Conservation (phyloP, 2,888 invertebrate genomes). For the Eupsilia transversa region DNA sequence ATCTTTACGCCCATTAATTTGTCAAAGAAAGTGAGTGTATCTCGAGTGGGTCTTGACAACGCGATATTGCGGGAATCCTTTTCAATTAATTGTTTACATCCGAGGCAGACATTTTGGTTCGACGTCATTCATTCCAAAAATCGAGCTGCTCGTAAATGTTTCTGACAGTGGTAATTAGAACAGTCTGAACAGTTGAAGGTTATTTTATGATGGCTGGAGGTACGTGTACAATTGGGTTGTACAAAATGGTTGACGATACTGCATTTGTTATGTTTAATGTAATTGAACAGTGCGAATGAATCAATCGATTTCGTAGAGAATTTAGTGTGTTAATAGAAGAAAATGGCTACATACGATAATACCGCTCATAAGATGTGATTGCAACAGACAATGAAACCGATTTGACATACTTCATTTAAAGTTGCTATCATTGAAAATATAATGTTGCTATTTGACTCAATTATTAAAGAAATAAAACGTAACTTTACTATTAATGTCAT, state of each 20-base stretch:
- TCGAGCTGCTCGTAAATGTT: slow-evolving; percentile 45
- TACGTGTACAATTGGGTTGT: background rate
- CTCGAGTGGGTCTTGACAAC: slow-evolving; percentile 53
- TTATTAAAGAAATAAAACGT: background rate
- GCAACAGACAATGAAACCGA: too few relatives aligned
- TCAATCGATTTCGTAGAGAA: background rate
- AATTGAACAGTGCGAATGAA: background rate
- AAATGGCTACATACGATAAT: too few relatives aligned
- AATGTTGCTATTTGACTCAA: too few relatives aligned
- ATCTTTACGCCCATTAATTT: slow-evolving; percentile 69
- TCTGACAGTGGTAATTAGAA: slow-evolving; percentile 49
- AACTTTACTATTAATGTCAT: background rate
- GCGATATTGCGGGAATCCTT: slow-evolving; percentile 51
- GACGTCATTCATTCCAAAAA: slow-evolving; percentile 46
- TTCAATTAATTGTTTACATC: slow-evolving; percentile 50
- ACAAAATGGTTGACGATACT: background rate
- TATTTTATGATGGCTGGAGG: slow-evolving; percentile 3
- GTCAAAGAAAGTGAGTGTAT: slow-evolving; percentile 62
- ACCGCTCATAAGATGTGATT: too few relatives aligned
- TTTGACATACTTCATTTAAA: too few relatives aligned
- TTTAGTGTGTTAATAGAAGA: too few relatives aligned
- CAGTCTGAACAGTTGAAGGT: slow-evolving; percentile 17
- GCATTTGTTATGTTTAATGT: background rate
- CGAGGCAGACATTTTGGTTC: slow-evolving; percentile 43
- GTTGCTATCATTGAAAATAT: too few relatives aligned